Conservation (phyloP, 2,888 invertebrate genomes). For the Diaprepes abbreviatus region DNA sequence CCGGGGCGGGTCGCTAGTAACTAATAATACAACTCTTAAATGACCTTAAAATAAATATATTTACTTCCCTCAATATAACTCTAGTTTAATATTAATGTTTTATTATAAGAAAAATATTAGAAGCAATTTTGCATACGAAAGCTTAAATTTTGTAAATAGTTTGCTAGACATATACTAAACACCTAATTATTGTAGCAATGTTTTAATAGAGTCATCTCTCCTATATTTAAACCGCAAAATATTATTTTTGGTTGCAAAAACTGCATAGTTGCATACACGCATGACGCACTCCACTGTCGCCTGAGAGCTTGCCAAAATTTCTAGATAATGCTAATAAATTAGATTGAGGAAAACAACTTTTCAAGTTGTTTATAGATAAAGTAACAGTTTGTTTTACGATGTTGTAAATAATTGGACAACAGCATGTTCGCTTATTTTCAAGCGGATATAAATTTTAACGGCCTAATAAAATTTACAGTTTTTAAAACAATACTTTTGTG, state of each 20-base stretch:
- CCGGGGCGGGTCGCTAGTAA: no score
- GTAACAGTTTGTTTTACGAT: conserved; percentile 11
- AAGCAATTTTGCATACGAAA: neutral
- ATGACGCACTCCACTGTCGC: conserved; percentile 20
- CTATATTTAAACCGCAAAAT: conserved; percentile 18
- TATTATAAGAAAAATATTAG: neutral
- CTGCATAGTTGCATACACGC: conserved; percentile 28
- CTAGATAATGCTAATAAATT: conserved; percentile 18
- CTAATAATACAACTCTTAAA: no score
- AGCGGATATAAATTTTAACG: neutral
- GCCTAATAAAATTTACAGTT: neutral
- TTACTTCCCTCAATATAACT: neutral
- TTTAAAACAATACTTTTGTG: no score
- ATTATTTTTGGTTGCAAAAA: conserved; percentile 22
- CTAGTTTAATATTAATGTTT: neutral
- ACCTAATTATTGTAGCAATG: neutral
- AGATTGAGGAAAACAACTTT: conserved; percentile 2
- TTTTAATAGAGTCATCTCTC: conserved; percentile 5
- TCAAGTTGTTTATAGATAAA: conserved; percentile 22
- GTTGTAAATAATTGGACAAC: conserved; percentile 7
- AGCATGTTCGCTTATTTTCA: neutral
- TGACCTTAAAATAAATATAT: no score
- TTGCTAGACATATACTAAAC: neutral
- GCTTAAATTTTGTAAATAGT: neutral
- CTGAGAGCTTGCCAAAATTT: conserved; percentile 26